These are phyloP conservation scores for Anhinga anhinga DNA, from an alignment of 2,113 vertebrate genomes.

Conservation along the genomic window DNA sequence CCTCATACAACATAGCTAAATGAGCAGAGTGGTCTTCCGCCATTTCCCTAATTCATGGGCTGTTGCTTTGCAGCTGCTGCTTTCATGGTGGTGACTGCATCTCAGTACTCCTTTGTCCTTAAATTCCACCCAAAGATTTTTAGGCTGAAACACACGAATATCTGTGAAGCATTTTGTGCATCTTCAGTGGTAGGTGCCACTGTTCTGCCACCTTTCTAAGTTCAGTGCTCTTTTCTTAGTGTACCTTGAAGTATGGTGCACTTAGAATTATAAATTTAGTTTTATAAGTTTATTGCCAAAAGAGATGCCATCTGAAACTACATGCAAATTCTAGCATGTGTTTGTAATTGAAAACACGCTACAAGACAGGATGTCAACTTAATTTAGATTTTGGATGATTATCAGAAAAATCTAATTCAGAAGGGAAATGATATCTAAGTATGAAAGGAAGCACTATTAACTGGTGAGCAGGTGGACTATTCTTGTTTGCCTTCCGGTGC, in stretches of 20 bases:
- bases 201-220: background rate
- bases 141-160: background rate
- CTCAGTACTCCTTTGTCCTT: background rate
- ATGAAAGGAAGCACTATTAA: slow-evolving; percentile 33
- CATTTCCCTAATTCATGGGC: background rate
- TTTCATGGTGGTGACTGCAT: background rate
- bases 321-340: background rate
- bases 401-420: background rate
- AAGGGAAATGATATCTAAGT: background rate
- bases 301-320: background rate
- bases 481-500: background rate
- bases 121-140: background rate
- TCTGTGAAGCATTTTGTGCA: background rate
- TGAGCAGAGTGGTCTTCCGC: background rate
- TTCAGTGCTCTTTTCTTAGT: background rate
- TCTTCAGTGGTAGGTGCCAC: background rate
- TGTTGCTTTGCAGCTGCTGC: background rate
- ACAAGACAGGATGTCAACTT: background rate
- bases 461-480: background rate
- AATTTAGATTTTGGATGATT: background rate
- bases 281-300: background rate
- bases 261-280: background rate
- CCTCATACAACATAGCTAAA: background rate
- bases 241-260: background rate
- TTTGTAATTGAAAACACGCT: background rate